Base-by-base conservation (phyloP, 1,140 invertebrate genomes). In the Atopsyche davidsoni region DNA sequence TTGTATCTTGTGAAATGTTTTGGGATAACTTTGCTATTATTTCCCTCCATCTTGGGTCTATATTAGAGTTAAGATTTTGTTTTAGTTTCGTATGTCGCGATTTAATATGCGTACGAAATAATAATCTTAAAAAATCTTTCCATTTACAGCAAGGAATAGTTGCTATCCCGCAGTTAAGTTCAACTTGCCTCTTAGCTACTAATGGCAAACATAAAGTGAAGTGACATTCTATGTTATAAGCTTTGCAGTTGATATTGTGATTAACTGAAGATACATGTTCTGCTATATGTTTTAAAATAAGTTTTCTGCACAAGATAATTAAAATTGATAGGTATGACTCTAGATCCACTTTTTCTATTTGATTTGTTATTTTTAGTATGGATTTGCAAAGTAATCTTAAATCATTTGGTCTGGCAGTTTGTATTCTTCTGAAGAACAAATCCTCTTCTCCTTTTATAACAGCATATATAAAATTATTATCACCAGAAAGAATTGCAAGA, bases 81-180 rank as follows among this genome's bases (percentile, higher is more conserved):
- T 65, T 55, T 50, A 67, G 69, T 23, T 61, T 61, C 21, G 43
- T 54, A 48, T 73, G 38, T 63, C 69, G 72, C 25, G 62, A 58
- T 14, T 49, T 61, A 32, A 80, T 59, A 62, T 75, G 73, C 40
- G 60, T 67, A 39, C 60, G 55, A 60, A 76, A 83, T 44, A 81
- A 58, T 18, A 65, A 64, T 46, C 61, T 36, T 3, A 82, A 56
- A 39, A 73, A 59, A 50, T 64, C 47, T 60, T 72, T 77, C 79
- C 79, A 82, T 62, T 71, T 67, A n/a, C 67, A 71, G 60, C 79
- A 82, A 4, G 72, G 63, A 53, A 81, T 61, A 13, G 56, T 56
- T 9, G 68, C 75, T 36, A 67, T 55, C 2, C 79, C 79, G 57
- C 71, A 60, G 40, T 49, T 56, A 34, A 82, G 46, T 52, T 73